Conservation (phyloP, 2,797 vertebrate genomes). For the Sebastes steindachneri region DNA sequence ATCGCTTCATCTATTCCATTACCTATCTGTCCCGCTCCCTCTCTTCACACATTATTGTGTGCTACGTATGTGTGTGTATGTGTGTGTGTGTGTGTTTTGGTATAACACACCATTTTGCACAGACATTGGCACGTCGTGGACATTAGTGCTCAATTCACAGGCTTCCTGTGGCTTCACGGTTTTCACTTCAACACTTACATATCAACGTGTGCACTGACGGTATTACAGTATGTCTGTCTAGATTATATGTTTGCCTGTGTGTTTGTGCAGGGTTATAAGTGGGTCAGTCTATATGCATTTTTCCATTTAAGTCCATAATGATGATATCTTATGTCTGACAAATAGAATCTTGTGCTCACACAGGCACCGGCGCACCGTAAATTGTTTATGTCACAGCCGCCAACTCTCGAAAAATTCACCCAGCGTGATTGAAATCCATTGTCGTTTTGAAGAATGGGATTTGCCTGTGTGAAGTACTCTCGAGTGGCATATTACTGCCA, state of each 20-base stretch:
- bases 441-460: slow-evolving; percentile 68
- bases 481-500: slow-evolving; percentile 60
- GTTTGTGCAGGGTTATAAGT: background rate
- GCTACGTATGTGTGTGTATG: slow-evolving; percentile 3
- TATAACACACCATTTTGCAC: slow-evolving; percentile 41
- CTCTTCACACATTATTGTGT: slow-evolving; percentile 47
- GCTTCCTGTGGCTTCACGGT: slow-evolving; percentile 47
- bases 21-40: slow-evolving; percentile 53
- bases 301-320: slow-evolving; percentile 52
- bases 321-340: slow-evolving; percentile 58
- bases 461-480: slow-evolving; percentile 63
- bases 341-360: slow-evolving; percentile 43
- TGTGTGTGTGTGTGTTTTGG: background rate
- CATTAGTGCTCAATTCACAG: slow-evolving; percentile 57
- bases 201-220: background rate
- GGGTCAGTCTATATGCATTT: slow-evolving; percentile 34
- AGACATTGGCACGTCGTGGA: slow-evolving; percentile 47
- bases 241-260: slow-evolving; percentile 23
- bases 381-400: slow-evolving; percentile 65
- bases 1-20: slow-evolving; percentile 72
- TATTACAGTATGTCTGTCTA: background rate
- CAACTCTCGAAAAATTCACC: slow-evolving; percentile 57
- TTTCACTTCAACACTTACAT: slow-evolving; percentile 46
- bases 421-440: slow-evolving; percentile 72
- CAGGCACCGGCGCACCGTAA: slow-evolving; percentile 36